Conservation (phyloP, 2,888 invertebrate genomes). For the Conops quadrifasciatus region DNA sequence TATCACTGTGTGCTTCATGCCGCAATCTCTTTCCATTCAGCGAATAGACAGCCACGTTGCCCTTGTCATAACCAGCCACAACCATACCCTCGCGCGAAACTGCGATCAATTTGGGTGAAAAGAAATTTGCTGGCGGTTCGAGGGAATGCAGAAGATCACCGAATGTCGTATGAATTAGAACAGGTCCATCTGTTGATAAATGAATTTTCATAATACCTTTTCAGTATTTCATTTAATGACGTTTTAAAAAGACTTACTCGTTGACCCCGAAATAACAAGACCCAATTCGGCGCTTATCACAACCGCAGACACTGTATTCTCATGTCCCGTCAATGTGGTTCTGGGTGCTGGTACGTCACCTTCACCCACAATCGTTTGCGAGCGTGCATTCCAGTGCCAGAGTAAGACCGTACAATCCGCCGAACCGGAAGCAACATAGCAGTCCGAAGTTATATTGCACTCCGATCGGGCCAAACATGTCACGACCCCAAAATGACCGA, state of each 20-base stretch:
- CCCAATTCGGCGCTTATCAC: constrained; percentile 98
- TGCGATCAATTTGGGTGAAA: constrained; percentile 85
- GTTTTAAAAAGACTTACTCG: constrained; percentile 69
- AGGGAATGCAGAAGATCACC: constrained; percentile 95
- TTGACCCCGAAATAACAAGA: constrained; percentile 93
- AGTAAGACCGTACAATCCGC: constrained; percentile 97
- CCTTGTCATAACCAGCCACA: constrained; percentile 91
- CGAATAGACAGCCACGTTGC: constrained; percentile 92
- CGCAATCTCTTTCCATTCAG: constrained; percentile 91
- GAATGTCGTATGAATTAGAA: constrained; percentile 96
- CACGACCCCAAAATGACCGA: constrained; percentile 98
- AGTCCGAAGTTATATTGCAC: constrained; percentile 98
- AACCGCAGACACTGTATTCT: constrained; percentile 93
- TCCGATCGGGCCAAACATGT: constrained; percentile 97
- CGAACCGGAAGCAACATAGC: constrained; percentile 97
- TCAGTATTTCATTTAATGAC: not conserved
- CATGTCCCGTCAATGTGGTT: constrained; percentile 97
- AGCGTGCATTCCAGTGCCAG: constrained; percentile 99
- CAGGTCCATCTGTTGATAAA: constrained; percentile 81
- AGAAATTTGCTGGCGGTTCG: constrained; percentile 79
- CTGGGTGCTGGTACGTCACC: constrained; percentile 94
- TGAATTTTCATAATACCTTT: not conserved
- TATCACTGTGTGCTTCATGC: constrained; percentile 92
- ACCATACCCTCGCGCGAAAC: constrained; percentile 97
- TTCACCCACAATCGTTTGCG: constrained; percentile 96